phyloP scores from a whole-genome alignment of 2,113 vertebrate species.

The Fregetta grallaria region DNA sequence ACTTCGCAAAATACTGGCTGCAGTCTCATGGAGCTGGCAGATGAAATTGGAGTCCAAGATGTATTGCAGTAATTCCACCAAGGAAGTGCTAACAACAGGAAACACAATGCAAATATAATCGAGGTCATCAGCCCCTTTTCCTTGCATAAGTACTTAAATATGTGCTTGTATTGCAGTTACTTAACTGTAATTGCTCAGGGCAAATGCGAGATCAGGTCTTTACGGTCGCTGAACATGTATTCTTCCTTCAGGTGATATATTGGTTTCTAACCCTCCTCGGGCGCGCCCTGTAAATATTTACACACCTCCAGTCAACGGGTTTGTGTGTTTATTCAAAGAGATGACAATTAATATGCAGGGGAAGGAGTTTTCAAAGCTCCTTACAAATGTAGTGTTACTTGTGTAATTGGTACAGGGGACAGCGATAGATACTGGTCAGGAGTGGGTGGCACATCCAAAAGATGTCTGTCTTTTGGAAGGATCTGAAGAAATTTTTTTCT shows the following conservation, averaged over 20 bases:
- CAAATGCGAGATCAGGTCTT: background rate
- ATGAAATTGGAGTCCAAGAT: constrained; percentile 31
- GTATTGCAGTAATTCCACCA: constrained; percentile 39
- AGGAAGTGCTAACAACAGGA: constrained; percentile 56
- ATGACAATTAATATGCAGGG: background rate
- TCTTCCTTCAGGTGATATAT: constrained; percentile 39
- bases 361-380: background rate
- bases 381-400: background rate
- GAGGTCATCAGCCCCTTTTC: constrained; percentile 45
- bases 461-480: background rate
- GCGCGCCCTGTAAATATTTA: constrained; percentile 36
- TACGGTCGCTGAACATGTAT: background rate
- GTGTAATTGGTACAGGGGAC: background rate
- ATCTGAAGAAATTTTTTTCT: background rate
- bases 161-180: constrained; percentile 29
- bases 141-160: constrained; percentile 50
- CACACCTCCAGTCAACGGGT: background rate
- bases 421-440: background rate
- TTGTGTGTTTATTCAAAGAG: background rate
- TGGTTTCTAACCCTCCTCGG: constrained; percentile 36
- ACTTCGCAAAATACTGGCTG: background rate
- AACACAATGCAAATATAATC: constrained; percentile 60
- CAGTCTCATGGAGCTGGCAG: background rate
- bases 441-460: background rate
- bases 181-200: constrained; percentile 51